Base-by-base conservation (phyloP, 2,888 invertebrate genomes). In the Pseudococcus jackbeardsleyi region DNA sequence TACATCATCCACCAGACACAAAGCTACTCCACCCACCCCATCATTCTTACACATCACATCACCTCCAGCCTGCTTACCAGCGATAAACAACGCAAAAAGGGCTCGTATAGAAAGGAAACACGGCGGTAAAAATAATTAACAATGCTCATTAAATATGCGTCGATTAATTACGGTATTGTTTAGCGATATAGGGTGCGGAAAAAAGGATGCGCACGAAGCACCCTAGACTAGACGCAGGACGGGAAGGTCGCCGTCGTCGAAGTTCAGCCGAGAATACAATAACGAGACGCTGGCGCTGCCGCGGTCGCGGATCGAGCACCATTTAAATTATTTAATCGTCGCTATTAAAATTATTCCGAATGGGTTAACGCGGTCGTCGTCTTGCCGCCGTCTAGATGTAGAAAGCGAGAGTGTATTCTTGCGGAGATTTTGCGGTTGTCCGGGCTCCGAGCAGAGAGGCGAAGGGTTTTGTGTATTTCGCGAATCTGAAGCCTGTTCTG, bases 281-380 rank as follows among this genome's bases (percentile, higher is more conserved):
- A 64, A 64, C 72, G 72, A 33, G 33, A 17, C 9, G 42, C 39
- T 7, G 5, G 7, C 39, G 39, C 42, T 9, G 9, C 26, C 26
- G 26, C 26, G 26, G 26, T 33, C 42, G 19, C 64, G 72, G 72
- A 72, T 72, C 72, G 72, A 72, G 72, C 19, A 33, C 7, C 19
- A 64, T 72, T 72, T 72, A 33, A 72, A 72, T 72, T 72, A 72
- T 72, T 72, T 72, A 72, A 39, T 72, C 72, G 72, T 72, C 72
- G 72, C 72, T 72, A 72, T 72, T 72, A 72, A 72, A 72, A 72
- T 72, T 72, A 72, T 72, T 72, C 72, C 72, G 72, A 72, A 72
- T 72, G 72, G 72, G 72, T 72, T 72, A 72, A 72, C 72, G 72
- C 19, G 64, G 48, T 50, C 48, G 48, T 50, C 48, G 48, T 50